Base-by-base conservation (phyloP, 2,888 invertebrate species). In the Eumerus sabulonum region DNA sequence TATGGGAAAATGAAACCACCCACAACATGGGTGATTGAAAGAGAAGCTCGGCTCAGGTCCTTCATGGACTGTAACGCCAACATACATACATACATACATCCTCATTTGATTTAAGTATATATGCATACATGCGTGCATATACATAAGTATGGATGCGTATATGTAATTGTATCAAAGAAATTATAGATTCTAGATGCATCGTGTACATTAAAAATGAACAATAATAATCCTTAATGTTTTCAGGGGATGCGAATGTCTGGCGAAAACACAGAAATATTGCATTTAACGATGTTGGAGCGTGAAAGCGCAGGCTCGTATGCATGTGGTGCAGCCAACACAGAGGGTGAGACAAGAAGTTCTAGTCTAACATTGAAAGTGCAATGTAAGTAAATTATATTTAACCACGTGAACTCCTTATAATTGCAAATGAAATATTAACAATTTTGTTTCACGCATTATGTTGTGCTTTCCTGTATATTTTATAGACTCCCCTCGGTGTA, bases 291-390 rank as follows among this genome's bases (percentile, higher is more conserved):
- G 64, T 89, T 96, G 82, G 91, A 92, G 82, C 91, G 94, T 82
- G 92, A 92, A 82, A 93, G 93, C 83, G 92, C 93, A 0, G 94
- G 95, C 1, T 92, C 94, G 64, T 97, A 96, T 87, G 92, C 94
- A 27, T 96, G 96, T 86, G 92, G 94, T 60, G 96, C 95, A 3
- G 91, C 92, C 76, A 96, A 96, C 86, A 90, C 92, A 1, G 95
- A 96, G 86, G 96, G 96, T 51, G 94, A 94, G 86, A 93, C 94
- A 1, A 91, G 93, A 82, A 96, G 96, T 86, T 92, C 93, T 62
- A 93, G 94, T 5, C 89, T 95, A 73, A 91, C 92, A 66, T 90
- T 96, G 57, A 92, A 91, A 87, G 92, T 96, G 83, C 92, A 95
- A 88, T 95, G 96, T 96, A 90, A 94, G 95, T 93, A 82, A n/a